phyloP scores from a whole-genome alignment of 2,888 invertebrate genomes.

The Cheiracanthium punctorium region DNA sequence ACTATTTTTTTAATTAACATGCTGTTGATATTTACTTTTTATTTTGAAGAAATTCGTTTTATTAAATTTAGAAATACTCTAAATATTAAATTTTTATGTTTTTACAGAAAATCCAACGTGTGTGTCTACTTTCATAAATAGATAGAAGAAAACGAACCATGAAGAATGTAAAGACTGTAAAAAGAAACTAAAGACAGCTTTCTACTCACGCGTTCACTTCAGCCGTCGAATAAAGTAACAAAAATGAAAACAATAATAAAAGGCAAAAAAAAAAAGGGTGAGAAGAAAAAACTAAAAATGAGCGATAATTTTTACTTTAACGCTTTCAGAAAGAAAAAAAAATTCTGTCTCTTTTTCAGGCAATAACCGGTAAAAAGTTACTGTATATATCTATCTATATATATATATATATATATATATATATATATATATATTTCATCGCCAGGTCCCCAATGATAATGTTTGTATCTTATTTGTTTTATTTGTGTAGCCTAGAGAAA shows the following conservation, averaged over 20 bases:
- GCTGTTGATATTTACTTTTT: no score
- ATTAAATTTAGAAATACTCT: no score
- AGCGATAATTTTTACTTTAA: constrained; percentile 8
- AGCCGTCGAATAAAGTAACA: neutral
- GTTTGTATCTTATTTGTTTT: constrained; percentile 59
- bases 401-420: neutral
- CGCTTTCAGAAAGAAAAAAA: neutral
- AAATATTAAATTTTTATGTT: no score
- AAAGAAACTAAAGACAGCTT: neutral
- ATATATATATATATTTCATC: no score
- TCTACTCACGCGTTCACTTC: neutral
- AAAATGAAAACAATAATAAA: neutral
- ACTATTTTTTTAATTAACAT: no score
- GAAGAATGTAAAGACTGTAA: neutral
- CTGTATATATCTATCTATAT: neutral
- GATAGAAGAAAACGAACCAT: neutral
- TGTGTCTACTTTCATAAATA: neutral
- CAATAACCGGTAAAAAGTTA: neutral
- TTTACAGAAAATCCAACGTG: neutral
- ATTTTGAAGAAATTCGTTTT: no score
- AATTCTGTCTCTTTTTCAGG: neutral
- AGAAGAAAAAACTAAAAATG: neutral
- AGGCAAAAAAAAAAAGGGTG: neutral
- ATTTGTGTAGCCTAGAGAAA: constrained; percentile 31
- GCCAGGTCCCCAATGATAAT: constrained; percentile 32